Conservation (phyloP, 2,797 vertebrate species). For the Enteromius anoplus region DNA sequence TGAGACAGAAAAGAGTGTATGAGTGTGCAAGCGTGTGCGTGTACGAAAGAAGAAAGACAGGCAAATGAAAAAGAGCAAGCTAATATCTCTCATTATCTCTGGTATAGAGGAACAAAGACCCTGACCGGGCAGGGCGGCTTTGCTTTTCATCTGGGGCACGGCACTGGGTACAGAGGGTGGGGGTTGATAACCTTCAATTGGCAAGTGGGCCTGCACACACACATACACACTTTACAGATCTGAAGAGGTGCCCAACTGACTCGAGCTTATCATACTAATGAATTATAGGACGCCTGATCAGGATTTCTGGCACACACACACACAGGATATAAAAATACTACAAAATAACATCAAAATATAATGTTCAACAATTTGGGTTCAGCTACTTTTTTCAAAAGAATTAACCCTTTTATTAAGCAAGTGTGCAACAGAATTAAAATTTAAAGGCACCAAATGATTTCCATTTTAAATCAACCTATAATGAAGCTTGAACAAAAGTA, state of each 20-base stretch:
- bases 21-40: constrained; percentile 60
- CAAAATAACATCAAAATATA: background rate
- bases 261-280: constrained; percentile 35
- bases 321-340: background rate
- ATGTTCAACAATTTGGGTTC: background rate
- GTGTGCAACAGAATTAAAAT: background rate
- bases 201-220: constrained; percentile 40
- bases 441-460: background rate
- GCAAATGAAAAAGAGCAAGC: constrained; percentile 53
- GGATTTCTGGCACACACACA: constrained; percentile 10
- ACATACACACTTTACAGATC: constrained; percentile 27
- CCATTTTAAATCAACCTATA: background rate
- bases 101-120: constrained; percentile 70
- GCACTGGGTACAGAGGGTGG: constrained; percentile 70
- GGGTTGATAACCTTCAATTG: constrained; percentile 58
- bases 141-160: constrained; percentile 76
- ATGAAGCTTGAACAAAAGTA: background rate
- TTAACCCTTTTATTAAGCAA: background rate
- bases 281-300: constrained; percentile 17
- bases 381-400: background rate
- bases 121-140: constrained; percentile 56
- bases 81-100: constrained; percentile 74
- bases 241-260: constrained; percentile 31
- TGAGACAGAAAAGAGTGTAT: constrained; percentile 32
- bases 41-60: constrained; percentile 28